phyloP scores from a whole-genome alignment of 2,888 invertebrate genomes.

The Bellardia bayeri region DNA sequence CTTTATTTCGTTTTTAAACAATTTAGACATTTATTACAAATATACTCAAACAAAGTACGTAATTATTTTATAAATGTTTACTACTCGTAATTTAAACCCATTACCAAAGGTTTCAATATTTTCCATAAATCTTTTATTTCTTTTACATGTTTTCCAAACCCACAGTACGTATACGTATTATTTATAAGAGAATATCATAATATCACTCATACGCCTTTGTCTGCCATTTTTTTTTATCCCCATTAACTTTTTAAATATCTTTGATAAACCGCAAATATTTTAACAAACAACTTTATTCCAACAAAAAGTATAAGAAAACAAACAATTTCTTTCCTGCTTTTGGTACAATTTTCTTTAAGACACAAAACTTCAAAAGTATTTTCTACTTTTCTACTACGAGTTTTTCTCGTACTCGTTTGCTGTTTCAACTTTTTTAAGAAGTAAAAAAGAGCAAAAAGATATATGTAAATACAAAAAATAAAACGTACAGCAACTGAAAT shows the following conservation, averaged over 20 bases:
- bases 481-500: conserved; percentile 28
- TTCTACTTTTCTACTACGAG: conserved; percentile 16
- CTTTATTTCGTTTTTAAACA: no score
- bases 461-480: neutral
- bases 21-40: no score
- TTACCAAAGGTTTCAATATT: no score
- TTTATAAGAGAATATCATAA: neutral
- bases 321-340: conserved; percentile 9
- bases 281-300: conserved; percentile 34
- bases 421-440: conserved; percentile 37
- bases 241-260: conserved; percentile 45
- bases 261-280: conserved; percentile 64
- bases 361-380: conserved; percentile 65
- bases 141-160: neutral
- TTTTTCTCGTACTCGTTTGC: neutral
- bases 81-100: no score
- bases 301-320: conserved; percentile 6
- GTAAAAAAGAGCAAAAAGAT: conserved; percentile 15
- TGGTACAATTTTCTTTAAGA: conserved; percentile 42
- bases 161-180: conserved; percentile 2
- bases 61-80: no score
- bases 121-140: no score
- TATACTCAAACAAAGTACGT: no score
- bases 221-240: neutral
- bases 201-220: conserved; percentile 45